A percentile compares a stretch with the other conserved stretches of the same genome.
Evolutionary conservation across 2,797 vertebrate species (phyloP).

Genomic region (Chelidonichthys spinosus): DNA sequence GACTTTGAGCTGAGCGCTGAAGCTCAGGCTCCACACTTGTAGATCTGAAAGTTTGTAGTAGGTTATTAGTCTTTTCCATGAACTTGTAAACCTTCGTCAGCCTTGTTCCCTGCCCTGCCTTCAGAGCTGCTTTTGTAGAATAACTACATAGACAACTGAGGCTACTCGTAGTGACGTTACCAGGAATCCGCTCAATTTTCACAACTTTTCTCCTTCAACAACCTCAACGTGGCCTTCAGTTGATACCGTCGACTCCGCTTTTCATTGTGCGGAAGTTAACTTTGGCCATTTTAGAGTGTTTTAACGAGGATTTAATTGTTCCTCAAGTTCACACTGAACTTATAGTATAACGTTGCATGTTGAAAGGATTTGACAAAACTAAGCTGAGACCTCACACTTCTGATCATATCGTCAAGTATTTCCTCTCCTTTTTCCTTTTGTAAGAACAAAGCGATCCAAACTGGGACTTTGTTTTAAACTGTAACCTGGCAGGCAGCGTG

Average conservation of each 20-base stretch:
- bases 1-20: constrained; percentile 44
- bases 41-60: constrained; percentile 65
- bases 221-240: constrained; percentile 80
- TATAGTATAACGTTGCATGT: constrained; percentile 59
- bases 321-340: constrained; percentile 13
- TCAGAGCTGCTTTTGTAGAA: constrained; percentile 79
- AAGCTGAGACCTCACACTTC: constrained; percentile 8
- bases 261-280: constrained; percentile 41
- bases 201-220: constrained; percentile 52
- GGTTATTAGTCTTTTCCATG: constrained; percentile 68
- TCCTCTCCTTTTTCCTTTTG: constrained; percentile 31
- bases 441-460: constrained; percentile 16
- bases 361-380: constrained; percentile 43
- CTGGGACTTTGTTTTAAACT: constrained; percentile 12
- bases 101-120: constrained; percentile 74
- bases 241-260: constrained; percentile 52
- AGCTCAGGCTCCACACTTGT: constrained; percentile 62
- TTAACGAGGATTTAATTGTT: constrained; percentile 26
- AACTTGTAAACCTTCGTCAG: constrained; percentile 75
- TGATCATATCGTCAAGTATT: constrained; percentile 20
- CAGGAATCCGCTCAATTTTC: constrained; percentile 53
- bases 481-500: not conserved
- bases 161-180: constrained; percentile 45
- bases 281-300: constrained; percentile 57
- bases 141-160: constrained; percentile 55